These are phyloP conservation scores for Megalops atlanticus DNA, from an alignment of 2,113 vertebrate genomes.

Conservation along the genomic window DNA sequence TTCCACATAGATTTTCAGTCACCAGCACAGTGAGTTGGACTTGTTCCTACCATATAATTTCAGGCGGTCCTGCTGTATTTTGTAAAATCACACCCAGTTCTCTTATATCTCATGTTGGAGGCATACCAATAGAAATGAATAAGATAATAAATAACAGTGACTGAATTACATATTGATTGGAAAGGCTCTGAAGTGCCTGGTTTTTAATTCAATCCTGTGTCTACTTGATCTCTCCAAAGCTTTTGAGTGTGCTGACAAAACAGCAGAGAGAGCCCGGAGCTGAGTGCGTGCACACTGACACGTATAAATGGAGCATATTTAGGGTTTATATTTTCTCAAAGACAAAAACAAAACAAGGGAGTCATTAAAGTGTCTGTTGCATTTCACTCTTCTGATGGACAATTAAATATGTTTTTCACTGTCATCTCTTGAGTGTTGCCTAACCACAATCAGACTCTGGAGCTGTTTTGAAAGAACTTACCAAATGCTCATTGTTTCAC, in stretches of 20 bases:
- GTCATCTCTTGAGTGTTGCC: constrained; percentile 21
- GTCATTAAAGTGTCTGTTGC: constrained; percentile 3
- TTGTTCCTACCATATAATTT: background rate
- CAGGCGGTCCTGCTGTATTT: background rate
- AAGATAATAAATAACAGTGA: constrained; percentile 15
- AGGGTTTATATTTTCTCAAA: constrained; percentile 11
- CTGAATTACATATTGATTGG: constrained; percentile 50
- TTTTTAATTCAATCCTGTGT: constrained; percentile 42
- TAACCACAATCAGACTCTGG: constrained; percentile 31
- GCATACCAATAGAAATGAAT: background rate
- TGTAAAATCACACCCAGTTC: background rate
- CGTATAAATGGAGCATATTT: background rate
- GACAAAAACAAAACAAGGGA: background rate
- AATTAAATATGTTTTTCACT: constrained; percentile 30
- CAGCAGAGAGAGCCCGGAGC: background rate
- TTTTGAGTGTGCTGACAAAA: background rate
- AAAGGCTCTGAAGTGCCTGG: constrained; percentile 42
- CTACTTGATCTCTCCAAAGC: background rate
- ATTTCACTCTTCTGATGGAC: constrained; percentile 4
- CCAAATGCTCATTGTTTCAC: constrained; percentile 33
- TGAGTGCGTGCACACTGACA: background rate
- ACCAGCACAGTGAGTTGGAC: background rate
- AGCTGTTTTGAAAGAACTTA: constrained; percentile 45
- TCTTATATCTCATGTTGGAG: background rate
- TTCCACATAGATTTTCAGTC: background rate